Evolutionary conservation across 2,888 invertebrate species (phyloP).

Genomic region (Halictus ligatus): DNA sequence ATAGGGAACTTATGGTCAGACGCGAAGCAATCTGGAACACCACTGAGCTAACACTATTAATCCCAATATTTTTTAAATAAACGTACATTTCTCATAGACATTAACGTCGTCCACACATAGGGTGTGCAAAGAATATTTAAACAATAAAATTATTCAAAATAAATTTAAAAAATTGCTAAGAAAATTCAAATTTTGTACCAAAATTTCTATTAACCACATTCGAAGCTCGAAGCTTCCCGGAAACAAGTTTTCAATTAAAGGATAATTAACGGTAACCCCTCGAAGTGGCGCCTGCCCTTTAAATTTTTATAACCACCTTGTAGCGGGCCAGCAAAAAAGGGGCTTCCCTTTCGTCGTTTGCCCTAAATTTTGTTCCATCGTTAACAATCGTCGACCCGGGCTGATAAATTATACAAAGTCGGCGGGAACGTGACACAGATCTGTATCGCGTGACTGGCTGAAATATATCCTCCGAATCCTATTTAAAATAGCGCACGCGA

Average conservation of each 20-base stretch:
- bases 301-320: not conserved
- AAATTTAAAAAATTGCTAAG: not conserved
- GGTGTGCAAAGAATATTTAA: not conserved
- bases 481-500: constrained; percentile 1
- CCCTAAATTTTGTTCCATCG: constrained; percentile 20
- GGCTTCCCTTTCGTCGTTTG: not conserved
- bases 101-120: not conserved
- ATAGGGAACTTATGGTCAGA: not conserved
- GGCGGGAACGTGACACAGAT: constrained; percentile 13
- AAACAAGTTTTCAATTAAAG: not conserved
- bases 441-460: not conserved
- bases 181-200: too few relatives aligned
- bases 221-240: not conserved
- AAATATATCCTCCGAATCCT: constrained; percentile 27
- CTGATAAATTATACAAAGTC: constrained; percentile 16
- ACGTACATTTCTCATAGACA: not conserved
- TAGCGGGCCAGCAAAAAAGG: not conserved
- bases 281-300: not conserved
- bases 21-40: not conserved
- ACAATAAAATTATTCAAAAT: not conserved
- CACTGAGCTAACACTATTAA: not conserved
- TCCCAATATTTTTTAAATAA: not conserved
- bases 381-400: not conserved
- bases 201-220: not conserved
- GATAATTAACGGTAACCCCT: not conserved